Conservation (phyloP, 2,888 invertebrate genomes). For the Orthosia incerta region DNA sequence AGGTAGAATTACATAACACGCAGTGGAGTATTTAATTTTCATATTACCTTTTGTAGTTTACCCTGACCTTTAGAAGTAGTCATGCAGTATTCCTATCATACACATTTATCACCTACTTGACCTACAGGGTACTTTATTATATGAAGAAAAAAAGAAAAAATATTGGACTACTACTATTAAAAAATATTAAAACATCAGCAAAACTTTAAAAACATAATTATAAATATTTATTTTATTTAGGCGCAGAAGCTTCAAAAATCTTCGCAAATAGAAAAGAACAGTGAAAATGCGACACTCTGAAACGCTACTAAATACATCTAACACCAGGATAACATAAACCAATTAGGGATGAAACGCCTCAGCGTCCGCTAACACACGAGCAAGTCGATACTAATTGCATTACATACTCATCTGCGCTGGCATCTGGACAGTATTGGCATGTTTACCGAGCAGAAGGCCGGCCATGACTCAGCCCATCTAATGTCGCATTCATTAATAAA, state of each 20-base stretch:
- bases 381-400: conserved; percentile 61
- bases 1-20: conserved; percentile 11
- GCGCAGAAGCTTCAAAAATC: background rate
- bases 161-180: background rate
- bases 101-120: background rate
- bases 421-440: conserved; percentile 57
- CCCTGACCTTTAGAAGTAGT: conserved; percentile 2
- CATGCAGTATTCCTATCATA: conserved; percentile 1
- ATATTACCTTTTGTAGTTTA: conserved; percentile 1
- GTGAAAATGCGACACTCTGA: background rate
- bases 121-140: background rate
- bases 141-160: background rate
- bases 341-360: conserved; percentile 54
- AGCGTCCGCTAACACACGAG: conserved; percentile 37
- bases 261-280: background rate
- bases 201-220: background rate
- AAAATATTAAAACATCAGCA: too few relatives aligned
- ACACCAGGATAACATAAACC: conserved; percentile 46
- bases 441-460: conserved; percentile 44
- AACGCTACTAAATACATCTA: conserved; percentile 19
- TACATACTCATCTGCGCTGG: conserved; percentile 37
- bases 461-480: conserved; percentile 42
- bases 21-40: background rate
- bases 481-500: conserved; percentile 46
- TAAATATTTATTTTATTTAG: too few relatives aligned